These are phyloP conservation scores for Neocrepidodera transversa DNA, from an alignment of 2,888 invertebrate genomes.

Conservation along the genomic window DNA sequence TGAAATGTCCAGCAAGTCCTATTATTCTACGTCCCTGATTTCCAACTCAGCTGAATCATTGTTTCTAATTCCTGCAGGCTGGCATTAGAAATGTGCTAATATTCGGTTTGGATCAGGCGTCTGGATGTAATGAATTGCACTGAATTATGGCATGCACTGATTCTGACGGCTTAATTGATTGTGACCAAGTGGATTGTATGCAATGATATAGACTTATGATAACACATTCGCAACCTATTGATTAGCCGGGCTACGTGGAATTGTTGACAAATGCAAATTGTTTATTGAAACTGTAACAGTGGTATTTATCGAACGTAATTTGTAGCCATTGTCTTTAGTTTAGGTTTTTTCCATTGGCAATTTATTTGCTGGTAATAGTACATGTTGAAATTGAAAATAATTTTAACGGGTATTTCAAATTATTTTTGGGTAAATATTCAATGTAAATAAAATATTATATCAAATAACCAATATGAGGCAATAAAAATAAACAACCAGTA, in stretches of 20 bases:
- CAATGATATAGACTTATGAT: slow-evolving; percentile 30
- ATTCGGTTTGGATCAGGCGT: slow-evolving; percentile 39
- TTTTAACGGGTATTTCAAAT: neutral
- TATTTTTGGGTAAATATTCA: no score
- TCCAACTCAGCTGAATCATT: slow-evolving; percentile 34
- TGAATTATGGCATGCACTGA: slow-evolving; percentile 47
- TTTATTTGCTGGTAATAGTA: no score
- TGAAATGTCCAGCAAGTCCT: no score
- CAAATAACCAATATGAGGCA: no score
- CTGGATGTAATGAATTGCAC: slow-evolving; percentile 46
- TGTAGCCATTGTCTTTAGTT: slow-evolving; percentile 17
- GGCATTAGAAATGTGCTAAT: slow-evolving; percentile 40
- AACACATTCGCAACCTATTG: slow-evolving; percentile 31
- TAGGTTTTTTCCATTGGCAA: no score
- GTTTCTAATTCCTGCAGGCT: slow-evolving; percentile 36
- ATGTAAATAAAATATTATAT: no score
- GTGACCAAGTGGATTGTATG: slow-evolving; percentile 32
- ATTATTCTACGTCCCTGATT: neutral
- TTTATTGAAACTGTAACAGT: slow-evolving; percentile 15
- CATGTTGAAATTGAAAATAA: no score
- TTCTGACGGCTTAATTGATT: slow-evolving; percentile 31
- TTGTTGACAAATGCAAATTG: slow-evolving; percentile 29
- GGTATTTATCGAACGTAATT: slow-evolving; percentile 15
- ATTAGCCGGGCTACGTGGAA: slow-evolving; percentile 24
- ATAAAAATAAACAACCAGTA: no score